Evolutionary conservation across 2,888 invertebrate species (phyloP), one percentile per base, ranked within the genome.

Genomic region (Auanema sp.): DNA sequence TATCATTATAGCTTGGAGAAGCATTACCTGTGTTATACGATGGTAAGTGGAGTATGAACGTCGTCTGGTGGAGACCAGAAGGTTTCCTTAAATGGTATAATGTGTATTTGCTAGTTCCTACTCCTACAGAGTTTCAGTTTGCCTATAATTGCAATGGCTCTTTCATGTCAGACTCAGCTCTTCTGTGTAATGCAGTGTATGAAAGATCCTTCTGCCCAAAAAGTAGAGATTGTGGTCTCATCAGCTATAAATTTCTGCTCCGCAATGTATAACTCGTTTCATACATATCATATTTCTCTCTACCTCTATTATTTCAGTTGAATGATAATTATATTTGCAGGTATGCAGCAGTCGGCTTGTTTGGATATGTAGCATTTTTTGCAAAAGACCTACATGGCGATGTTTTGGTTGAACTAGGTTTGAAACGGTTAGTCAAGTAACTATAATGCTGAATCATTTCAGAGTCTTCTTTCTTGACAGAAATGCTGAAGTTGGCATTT

Each of bases 121-220:
- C n/a, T 42, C 42, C 4, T 40, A 44, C 2, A 16, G 18, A 14
- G 12, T 66, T 64, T 33, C 33, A 70, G 71, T 58, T 87, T 96
- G 71, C 97, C 97, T 0, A 96, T 97, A 77, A 93, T 96, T 85
- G 91, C 93, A 12, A 92, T 96, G 91, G 94, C 96, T 0, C 87
- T 96, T 60, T 93, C 93, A 71, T 97, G 97, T 86, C 97, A 97
- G 86, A 93, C 95, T 90, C 92, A 85, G 88, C 89, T 87, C 41
- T 75, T 77, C 65, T 93, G 94, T 84, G 91, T 97, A 73, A 93
- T 93, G 84, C 93, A 93, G 79, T 90, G 91, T 0, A 87, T 94
- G 52, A 91, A 92, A 0, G 92, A 92, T 74, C 66, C 71, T 18
- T 64, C 69, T 0, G 58, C 66, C 10, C 57, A 58, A 42, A 62